Evolutionary conservation across 2,888 invertebrate genomes (phyloP).

Genomic region (Sminthurinus aureus): DNA sequence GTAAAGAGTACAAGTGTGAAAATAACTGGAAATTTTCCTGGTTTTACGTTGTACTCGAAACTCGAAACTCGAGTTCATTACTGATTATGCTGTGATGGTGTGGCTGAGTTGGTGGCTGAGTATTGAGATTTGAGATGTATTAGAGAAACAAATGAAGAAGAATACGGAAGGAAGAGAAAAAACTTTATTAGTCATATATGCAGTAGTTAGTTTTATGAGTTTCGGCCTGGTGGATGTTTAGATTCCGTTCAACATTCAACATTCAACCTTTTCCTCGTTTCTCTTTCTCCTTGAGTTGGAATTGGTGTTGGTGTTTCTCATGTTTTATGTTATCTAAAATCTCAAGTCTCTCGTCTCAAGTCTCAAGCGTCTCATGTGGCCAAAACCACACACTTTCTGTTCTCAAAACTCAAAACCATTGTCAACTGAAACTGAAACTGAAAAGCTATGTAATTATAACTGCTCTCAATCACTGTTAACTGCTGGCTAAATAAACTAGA

Average conservation of each 20-base stretch:
- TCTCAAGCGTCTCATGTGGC: conserved; percentile 23
- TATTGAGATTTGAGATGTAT: neutral
- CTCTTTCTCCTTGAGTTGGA: neutral
- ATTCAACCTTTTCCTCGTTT: no score
- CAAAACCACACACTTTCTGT: conserved; percentile 22
- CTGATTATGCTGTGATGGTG: no score
- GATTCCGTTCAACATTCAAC: neutral
- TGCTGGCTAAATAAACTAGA: conserved; percentile 1
- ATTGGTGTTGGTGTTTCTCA: neutral
- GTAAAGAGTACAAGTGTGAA: no score
- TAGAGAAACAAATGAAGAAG: neutral
- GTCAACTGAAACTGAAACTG: conserved; percentile 7
- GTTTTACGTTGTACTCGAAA: no score
- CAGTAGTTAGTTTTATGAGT: conserved; percentile 36
- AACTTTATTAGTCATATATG: conserved; percentile 33
- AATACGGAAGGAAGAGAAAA: neutral
- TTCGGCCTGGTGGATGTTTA: conserved; percentile 28
- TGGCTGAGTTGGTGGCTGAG: no score
- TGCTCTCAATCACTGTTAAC: neutral
- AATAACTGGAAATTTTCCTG: no score
- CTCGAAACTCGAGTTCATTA: no score
- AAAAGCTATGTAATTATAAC: neutral
- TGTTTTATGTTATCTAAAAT: conserved; percentile 2
- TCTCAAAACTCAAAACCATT: conserved; percentile 20
- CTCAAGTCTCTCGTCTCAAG: no score